A percentile compares a stretch with the other conserved stretches of the same genome.
Evolutionary conservation across 2,113 vertebrate genomes (phyloP).

Genomic region (Silurus meridionalis): DNA sequence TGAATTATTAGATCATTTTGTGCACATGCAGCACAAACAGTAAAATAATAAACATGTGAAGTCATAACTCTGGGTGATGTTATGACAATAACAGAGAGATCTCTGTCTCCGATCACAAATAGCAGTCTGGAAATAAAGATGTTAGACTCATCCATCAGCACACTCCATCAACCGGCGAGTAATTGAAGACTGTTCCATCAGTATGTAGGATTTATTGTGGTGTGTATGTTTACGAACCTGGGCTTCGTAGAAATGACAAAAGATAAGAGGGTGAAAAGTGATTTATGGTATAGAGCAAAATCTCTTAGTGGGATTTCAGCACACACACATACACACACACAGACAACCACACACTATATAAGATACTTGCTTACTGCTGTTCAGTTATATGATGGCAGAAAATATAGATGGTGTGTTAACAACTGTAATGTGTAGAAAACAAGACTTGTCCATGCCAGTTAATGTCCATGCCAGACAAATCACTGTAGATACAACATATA

Average conservation of each 20-base stretch:
- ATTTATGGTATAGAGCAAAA: conserved; percentile 56
- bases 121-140: conserved; percentile 40
- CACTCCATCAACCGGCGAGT: conserved; percentile 45
- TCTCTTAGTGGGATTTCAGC: conserved; percentile 40
- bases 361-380: conserved; percentile 49
- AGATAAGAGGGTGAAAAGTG: conserved; percentile 52
- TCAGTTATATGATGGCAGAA: conserved; percentile 11
- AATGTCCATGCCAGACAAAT: neutral
- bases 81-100: conserved; percentile 25
- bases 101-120: conserved; percentile 24
- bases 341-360: neutral
- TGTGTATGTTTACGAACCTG: conserved; percentile 50
- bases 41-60: conserved; percentile 16
- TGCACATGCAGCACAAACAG: neutral
- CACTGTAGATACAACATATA: neutral
- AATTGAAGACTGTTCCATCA: conserved; percentile 54
- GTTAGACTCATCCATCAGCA: conserved; percentile 21
- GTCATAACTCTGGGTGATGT: neutral
- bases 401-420: neutral
- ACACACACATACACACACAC: conserved; percentile 7
- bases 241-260: conserved; percentile 49
- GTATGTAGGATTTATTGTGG: conserved; percentile 53
- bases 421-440: conserved; percentile 3
- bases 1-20: neutral
- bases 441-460: neutral